Evolutionary conservation across 2,113 vertebrate species (phyloP), one percentile per base, ranked within the genome.

Genomic region (Gallinago jamesoni): DNA sequence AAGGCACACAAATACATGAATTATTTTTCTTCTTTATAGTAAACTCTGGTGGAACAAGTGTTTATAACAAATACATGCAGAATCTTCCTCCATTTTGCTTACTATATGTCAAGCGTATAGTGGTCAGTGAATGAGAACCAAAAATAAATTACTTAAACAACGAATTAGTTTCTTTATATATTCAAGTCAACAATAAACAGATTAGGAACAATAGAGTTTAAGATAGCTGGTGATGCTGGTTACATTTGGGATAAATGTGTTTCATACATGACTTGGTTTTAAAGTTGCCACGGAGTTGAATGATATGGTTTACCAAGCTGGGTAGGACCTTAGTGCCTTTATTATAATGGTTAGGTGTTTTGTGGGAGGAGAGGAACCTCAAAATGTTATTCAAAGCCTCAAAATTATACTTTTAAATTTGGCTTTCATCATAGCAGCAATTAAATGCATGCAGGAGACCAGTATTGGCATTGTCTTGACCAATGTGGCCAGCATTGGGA

Each of bases 321-420:
- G 74, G 21, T 6, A 78, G 33, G 39, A 56, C 7, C n/a, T 60
- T 16, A 41, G n/a, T 0, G 2, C 6, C 10, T 59, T 87, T 70
- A 56, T 18, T 37, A 25, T 11, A 69, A 63, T 2, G 1, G 6
- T 69, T 80, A 17, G 24, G 13, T 59, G 16, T 35, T 80, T 12
- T 5, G 1, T 0, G 14, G 7, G 3, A 56, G 23, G 5, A 41
- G 18, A 45, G 8, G 19, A 72, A 39, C 27, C 2, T 37, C 10
- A 89, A 16, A 24, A 21, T 59, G 4, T 41, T 81, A 47, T 37
- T 66, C 27, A 50, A 43, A 68, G 13, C 20, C 33, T 50, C 28
- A 56, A 60, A 74, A 73, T 41, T 14, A 30, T 2, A 39, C 8
- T n/a, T 67, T 5, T 21, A 86, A 27, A 7, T 91, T 76, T 57